These are phyloP conservation scores for Musca domestica DNA, from an alignment of 1,140 invertebrate species.

Conservation along the genomic window DNA sequence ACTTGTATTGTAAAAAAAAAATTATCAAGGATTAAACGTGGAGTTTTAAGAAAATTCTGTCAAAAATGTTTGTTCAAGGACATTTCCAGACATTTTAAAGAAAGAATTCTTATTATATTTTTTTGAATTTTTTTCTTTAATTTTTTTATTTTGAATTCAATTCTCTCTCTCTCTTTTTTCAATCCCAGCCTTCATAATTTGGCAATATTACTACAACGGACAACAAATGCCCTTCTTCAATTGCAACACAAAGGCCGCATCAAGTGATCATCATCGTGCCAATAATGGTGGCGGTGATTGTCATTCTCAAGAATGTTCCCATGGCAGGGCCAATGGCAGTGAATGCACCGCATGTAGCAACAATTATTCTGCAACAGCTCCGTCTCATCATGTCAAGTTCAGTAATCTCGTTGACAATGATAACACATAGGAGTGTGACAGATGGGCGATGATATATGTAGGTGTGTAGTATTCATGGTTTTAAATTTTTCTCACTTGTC, in stretches of 20 bases:
- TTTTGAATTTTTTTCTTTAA: background rate
- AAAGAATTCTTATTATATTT: too few relatives aligned
- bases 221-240: background rate
- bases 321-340: background rate
- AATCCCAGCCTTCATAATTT: background rate
- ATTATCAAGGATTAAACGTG: too few relatives aligned
- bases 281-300: background rate
- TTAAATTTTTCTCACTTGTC: too few relatives aligned
- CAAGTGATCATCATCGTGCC: too few relatives aligned
- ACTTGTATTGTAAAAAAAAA: too few relatives aligned
- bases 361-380: background rate
- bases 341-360: background rate
- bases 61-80: too few relatives aligned
- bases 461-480: too few relatives aligned
- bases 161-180: background rate
- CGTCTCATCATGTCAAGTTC: conserved; percentile 7
- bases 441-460: too few relatives aligned
- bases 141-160: background rate
- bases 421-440: too few relatives aligned
- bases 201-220: background rate
- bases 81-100: too few relatives aligned
- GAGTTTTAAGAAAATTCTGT: too few relatives aligned
- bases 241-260: background rate
- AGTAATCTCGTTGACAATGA: conserved; percentile 9
- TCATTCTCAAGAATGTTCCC: background rate